Base-by-base conservation (phyloP, 2,113 vertebrate genomes). In the Tautogolabrus adspersus region DNA sequence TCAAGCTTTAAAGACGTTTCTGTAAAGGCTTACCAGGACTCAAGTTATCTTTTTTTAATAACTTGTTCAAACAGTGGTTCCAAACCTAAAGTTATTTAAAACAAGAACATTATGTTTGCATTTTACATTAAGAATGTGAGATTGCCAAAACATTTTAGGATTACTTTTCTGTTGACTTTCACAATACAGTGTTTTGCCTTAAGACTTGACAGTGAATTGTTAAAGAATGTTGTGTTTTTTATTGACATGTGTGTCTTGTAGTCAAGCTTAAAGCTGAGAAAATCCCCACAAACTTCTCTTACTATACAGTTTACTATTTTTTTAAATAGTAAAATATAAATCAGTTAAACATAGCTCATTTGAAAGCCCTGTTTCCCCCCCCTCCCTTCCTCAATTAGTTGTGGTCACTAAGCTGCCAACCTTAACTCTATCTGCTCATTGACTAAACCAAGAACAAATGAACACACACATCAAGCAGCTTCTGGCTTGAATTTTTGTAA, bases 131-230 rank as follows among this genome's bases (percentile, higher is more conserved):
- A 34, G 30, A 34, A 34, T 34, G 30, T 1, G 30, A 6, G 3
- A 30, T 23, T 13, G 21, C 38, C 54, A 58, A 47, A 30, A 47
- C 1, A n/a, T 7, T n/a, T 19, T 16, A 22, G 26, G 21, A 26
- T 42, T 26, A 19, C 1, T 37, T 52, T 10, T 9, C 19, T 52
- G 18, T 19, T 19, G 6, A 51, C 8, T 40, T 23, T 34, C 30
- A 34, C 30, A 34, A 34, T 13, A 38, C 30, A 51, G 69, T 51
- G 19, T 40, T 58, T 46, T 59, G 57, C 68, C 68, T 61, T 58
- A 40, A 15, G 51, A 42, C 34, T 7, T 23, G 34, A 54, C 49
- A 52, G 49, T 3, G 13, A 52, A 7, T 3, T 52, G 49, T n/a
- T n/a, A 52, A n/a, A 52, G 19, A 52, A 46, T 46, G 44, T 46